Conservation (phyloP, 2,797 vertebrate species). For the Dromococcyx pavoninus region DNA sequence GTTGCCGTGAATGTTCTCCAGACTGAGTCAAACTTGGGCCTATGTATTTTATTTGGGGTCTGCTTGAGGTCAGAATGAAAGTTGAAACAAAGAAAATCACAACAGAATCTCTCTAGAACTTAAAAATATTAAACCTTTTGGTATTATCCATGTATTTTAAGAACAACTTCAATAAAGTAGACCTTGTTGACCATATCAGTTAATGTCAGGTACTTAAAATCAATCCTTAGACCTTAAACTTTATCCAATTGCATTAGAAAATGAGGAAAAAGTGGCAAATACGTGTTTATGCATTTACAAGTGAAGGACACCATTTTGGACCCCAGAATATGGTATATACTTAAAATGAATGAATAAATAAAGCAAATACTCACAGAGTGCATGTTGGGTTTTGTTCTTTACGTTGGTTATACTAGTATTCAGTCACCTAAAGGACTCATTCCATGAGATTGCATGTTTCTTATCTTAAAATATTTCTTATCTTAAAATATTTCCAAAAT, state of each 20-base stretch:
- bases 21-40: background rate
- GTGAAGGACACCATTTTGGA: background rate
- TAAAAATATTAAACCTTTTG: background rate
- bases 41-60: background rate
- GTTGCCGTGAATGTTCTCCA: background rate
- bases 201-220: background rate
- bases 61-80: background rate
- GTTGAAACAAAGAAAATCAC: background rate
- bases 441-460: background rate
- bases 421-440: background rate
- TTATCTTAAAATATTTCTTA: background rate
- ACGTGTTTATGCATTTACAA: background rate
- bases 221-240: background rate
- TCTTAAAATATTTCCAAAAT: background rate
- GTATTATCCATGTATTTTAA: background rate
- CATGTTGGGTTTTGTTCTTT: background rate
- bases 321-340: background rate
- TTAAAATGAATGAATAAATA: background rate
- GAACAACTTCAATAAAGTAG: background rate
- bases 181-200: background rate
- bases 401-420: background rate
- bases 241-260: background rate
- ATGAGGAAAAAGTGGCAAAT: background rate
- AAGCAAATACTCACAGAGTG: background rate
- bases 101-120: background rate